A percentile compares a stretch with the other conserved stretches of the same genome.
phyloP scores from a whole-genome alignment of 2,888 invertebrate species.

The Eupithecia dodoneata region DNA sequence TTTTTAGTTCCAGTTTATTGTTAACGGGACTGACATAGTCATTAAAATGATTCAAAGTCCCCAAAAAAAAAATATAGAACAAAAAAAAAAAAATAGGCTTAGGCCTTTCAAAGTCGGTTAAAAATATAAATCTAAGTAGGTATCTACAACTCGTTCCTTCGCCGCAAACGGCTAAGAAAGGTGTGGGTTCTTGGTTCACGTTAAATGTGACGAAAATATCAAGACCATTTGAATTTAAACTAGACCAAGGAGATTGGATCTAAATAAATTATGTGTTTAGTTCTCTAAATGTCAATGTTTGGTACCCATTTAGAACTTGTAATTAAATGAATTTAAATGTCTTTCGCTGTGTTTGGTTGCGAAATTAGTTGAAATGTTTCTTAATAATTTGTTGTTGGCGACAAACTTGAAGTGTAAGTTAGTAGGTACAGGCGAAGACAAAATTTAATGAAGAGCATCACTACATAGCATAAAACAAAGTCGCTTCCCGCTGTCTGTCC shows the following conservation, averaged over 20 bases:
- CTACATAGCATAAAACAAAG: too few relatives aligned
- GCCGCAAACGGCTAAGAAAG: neutral
- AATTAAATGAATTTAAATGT: conserved; percentile 4
- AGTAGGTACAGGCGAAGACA: neutral
- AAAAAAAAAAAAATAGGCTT: too few relatives aligned
- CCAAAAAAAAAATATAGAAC: too few relatives aligned
- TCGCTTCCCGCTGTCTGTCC: too few relatives aligned
- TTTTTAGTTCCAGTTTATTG: too few relatives aligned
- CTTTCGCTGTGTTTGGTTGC: neutral
- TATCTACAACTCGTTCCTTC: neutral
- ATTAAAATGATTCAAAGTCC: too few relatives aligned
- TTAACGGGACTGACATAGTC: too few relatives aligned
- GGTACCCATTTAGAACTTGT: conserved; percentile 3
- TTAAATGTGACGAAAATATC: conserved; percentile 37
- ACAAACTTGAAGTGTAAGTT: neutral
- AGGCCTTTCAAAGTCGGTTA: too few relatives aligned
- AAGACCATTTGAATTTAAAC: conserved; percentile 40
- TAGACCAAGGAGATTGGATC: conserved; percentile 47
- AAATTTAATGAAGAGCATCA: neutral
- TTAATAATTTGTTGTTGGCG: neutral
- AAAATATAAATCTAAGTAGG: neutral
- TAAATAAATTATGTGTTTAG: conserved; percentile 33
- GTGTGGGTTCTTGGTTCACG: neutral
- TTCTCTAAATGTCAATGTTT: conserved; percentile 34
- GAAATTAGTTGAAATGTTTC: neutral